Percentiles rank a stretch among this genome's conserved stretches.
Evolutionary conservation across 2,113 vertebrate genomes (phyloP).

Genomic region (Halcyon senegalensis): DNA sequence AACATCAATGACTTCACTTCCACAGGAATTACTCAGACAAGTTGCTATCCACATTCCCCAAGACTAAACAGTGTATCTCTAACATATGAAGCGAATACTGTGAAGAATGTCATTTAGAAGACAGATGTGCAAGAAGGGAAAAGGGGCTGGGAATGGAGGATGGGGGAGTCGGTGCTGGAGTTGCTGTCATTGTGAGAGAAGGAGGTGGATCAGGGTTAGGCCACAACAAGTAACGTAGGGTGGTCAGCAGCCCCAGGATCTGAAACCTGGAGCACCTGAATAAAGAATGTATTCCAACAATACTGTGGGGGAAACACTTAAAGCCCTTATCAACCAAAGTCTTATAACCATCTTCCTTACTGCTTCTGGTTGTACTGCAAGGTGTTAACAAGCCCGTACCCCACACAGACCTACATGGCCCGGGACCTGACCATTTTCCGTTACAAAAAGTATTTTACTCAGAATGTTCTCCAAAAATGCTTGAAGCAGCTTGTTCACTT

Average conservation of each 20-base stretch:
- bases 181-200: background rate
- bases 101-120: background rate
- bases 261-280: background rate
- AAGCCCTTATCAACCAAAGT: background rate
- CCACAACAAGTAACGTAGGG: fast-evolving
- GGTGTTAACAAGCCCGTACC: background rate
- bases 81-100: background rate
- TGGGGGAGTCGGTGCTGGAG: background rate
- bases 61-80: background rate
- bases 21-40: background rate
- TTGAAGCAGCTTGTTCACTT: background rate
- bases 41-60: background rate
- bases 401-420: background rate
- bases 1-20: background rate
- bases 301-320: background rate
- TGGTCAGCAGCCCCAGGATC: background rate
- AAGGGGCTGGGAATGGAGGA: background rate
- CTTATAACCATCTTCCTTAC: background rate
- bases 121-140: background rate
- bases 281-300: background rate
- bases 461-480: background rate
- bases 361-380: background rate
- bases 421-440: background rate
- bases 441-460: background rate
- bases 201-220: background rate